A percentile compares a stretch with the other conserved stretches of the same genome.
These are phyloP conservation scores for Brachionus rotundiformis DNA, from an alignment of 1,140 invertebrate genomes.

Conservation along the genomic window DNA sequence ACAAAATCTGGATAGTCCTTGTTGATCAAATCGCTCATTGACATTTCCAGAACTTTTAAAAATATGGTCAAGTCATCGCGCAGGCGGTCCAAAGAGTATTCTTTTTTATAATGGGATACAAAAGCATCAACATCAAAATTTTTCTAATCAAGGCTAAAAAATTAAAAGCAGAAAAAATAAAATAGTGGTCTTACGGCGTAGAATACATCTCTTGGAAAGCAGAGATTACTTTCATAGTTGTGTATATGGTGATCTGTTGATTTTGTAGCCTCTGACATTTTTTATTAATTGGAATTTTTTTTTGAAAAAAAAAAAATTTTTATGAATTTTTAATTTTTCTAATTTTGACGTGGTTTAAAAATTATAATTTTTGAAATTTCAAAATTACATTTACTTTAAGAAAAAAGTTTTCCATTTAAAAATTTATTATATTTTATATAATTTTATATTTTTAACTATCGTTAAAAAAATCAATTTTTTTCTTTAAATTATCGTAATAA, in stretches of 20 bases:
- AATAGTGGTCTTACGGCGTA: slow-evolving; percentile 29
- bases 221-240: slow-evolving; percentile 22
- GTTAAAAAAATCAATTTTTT: no score
- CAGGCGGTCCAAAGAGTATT: slow-evolving; percentile 78
- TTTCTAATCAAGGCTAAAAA: slow-evolving; percentile 65
- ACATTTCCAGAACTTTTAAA: slow-evolving; percentile 80
- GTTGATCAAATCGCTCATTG: slow-evolving; percentile 94
- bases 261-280: slow-evolving; percentile 11
- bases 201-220: slow-evolving; percentile 44
- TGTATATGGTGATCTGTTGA: background rate
- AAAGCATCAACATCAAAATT: slow-evolving; percentile 87
- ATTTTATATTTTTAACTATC: no score
- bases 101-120: slow-evolving; percentile 78
- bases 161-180: background rate
- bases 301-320: no score
- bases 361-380: background rate
- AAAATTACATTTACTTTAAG: background rate
- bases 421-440: no score
- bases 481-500: no score
- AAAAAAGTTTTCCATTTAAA: background rate
- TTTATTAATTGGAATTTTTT: background rate
- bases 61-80: slow-evolving; percentile 86
- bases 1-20: slow-evolving; percentile 96
- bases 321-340: slow-evolving; percentile 1
- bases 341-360: slow-evolving; percentile 7